phyloP scores from a whole-genome alignment of 1,140 invertebrate species.

The Ctenoplectra terminalis region DNA sequence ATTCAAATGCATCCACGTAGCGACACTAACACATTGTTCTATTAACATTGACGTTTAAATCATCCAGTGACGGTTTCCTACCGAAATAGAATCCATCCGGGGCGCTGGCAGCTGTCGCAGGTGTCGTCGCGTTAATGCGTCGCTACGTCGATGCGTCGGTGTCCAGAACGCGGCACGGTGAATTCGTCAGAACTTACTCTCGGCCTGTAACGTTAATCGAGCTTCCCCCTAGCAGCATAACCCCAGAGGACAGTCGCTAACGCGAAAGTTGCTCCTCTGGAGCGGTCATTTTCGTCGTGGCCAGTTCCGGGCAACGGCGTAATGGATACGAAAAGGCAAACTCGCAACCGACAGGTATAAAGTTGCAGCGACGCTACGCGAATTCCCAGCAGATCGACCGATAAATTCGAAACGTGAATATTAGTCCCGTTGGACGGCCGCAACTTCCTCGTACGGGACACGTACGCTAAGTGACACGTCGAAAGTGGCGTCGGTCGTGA shows the following conservation, averaged over 20 bases:
- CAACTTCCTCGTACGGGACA: neutral
- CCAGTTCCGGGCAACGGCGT: slow-evolving; percentile 23
- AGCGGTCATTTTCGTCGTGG: slow-evolving; percentile 59
- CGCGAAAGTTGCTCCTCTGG: slow-evolving; percentile 49
- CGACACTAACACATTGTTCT: too few species aligned
- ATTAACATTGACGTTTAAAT: neutral
- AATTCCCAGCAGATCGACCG: slow-evolving; percentile 41
- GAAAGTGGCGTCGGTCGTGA: neutral
- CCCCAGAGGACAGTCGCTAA: slow-evolving; percentile 3
- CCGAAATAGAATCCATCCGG: neutral
- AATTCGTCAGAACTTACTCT: slow-evolving; percentile 62
- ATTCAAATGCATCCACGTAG: too few species aligned
- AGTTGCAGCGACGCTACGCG: slow-evolving; percentile 52
- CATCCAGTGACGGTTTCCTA: neutral
- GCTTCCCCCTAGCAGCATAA: neutral
- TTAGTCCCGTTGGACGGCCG: slow-evolving; percentile 37
- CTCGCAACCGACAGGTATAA: slow-evolving; percentile 62
- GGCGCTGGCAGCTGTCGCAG: neutral
- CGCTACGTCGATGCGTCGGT: slow-evolving; percentile 42
- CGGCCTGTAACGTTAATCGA: slow-evolving; percentile 37
- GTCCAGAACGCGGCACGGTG: slow-evolving; percentile 10
- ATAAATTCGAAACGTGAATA: slow-evolving; percentile 65
- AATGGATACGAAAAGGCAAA: slow-evolving; percentile 70
- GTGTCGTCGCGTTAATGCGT: slow-evolving; percentile 8
- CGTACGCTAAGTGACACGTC: neutral